Base-by-base conservation (phyloP, 2,797 vertebrate species). In the Hemibagrus guttatus region DNA sequence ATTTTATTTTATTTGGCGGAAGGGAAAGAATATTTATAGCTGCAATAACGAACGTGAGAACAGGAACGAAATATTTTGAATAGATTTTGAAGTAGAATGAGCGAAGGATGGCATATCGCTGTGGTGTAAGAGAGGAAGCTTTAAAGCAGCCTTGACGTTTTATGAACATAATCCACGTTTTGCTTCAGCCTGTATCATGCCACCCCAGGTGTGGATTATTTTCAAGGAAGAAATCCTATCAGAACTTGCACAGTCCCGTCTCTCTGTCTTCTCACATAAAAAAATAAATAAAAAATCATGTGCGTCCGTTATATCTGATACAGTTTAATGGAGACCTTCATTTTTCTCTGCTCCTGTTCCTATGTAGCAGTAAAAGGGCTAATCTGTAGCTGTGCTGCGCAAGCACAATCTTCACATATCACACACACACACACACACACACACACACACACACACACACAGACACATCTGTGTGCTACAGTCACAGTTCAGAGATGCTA, bases 401-500 rank as follows among this genome's bases (percentile, higher is more conserved):
- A 59, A 84, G 86, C 66, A 72, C 64, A 6, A 83, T 89, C 23
- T 69, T 69, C 68, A 87, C 9, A 84, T 76, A 19, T 28, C 19
- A 72, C 39, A 75, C 72, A 74, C 71, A 74, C 71, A 64, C 85
- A 86, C 66, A 39, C 81, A 69, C 81, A 66, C 81, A 74, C 52
- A 56, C 75, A 35, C 74, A 83, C 81, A 68, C 63, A 83, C 63
- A 71, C 54, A 17, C 26, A 54, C 17, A 35, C 14, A 80, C 39
- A 83, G 68, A 84, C 68, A 61, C 68, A 21, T 76, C 64, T 35
- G 39, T 13, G 63, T 42, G 42, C 42, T 78, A n/a, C 72, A 85
- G 87, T 85, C 86, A 85, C 58, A 87, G 87, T 84, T 87, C 85
- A 88, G 64, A 87, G 87, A 84, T 87, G 86, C 80, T 88, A 88